These are phyloP conservation scores for Tachysurus vachellii DNA, from an alignment of 2,113 vertebrate genomes.

Conservation along the genomic window DNA sequence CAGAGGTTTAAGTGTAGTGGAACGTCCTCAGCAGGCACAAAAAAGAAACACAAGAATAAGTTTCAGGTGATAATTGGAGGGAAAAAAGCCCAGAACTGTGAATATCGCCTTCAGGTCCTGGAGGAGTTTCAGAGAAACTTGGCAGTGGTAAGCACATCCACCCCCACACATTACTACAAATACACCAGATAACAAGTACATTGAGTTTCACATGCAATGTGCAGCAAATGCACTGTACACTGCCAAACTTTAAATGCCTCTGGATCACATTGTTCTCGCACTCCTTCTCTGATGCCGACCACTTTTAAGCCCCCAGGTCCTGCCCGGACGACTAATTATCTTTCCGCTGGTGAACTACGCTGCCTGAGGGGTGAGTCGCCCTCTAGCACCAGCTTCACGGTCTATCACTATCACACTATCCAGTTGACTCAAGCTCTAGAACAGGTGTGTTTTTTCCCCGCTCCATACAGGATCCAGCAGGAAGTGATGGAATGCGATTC, in stretches of 20 bases:
- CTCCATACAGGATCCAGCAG: not conserved
- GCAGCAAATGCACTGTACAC: slow-evolving; percentile 35
- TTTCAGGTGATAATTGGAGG: slow-evolving; percentile 53
- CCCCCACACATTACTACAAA: slow-evolving; percentile 47
- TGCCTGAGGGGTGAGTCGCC: not conserved
- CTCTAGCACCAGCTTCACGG: not conserved
- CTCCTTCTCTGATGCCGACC: slow-evolving; percentile 51
- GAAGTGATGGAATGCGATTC: slow-evolving; percentile 36
- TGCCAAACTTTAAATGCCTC: slow-evolving; percentile 43
- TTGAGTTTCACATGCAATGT: slow-evolving; percentile 42
- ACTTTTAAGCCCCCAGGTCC: slow-evolving; percentile 33
- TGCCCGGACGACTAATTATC: slow-evolving; percentile 39
- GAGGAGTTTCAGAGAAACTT: slow-evolving; percentile 54
- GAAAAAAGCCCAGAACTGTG: slow-evolving; percentile 39
- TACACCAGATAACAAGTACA: slow-evolving; percentile 48
- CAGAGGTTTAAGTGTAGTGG: slow-evolving; percentile 30
- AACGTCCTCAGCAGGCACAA: slow-evolving; percentile 45
- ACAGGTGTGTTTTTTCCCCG: not conserved
- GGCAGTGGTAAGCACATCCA: slow-evolving; percentile 49
- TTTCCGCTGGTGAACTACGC: slow-evolving; percentile 15
- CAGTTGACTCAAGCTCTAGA: slow-evolving; percentile 17
- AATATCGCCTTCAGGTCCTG: slow-evolving; percentile 53
- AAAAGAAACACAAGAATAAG: slow-evolving; percentile 41
- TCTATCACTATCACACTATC: slow-evolving; percentile 19
- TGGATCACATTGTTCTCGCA: slow-evolving; percentile 51